These are phyloP conservation scores for Aphaenogaster ashmeadi DNA, from an alignment of 1,140 invertebrate genomes.

Conservation along the genomic window DNA sequence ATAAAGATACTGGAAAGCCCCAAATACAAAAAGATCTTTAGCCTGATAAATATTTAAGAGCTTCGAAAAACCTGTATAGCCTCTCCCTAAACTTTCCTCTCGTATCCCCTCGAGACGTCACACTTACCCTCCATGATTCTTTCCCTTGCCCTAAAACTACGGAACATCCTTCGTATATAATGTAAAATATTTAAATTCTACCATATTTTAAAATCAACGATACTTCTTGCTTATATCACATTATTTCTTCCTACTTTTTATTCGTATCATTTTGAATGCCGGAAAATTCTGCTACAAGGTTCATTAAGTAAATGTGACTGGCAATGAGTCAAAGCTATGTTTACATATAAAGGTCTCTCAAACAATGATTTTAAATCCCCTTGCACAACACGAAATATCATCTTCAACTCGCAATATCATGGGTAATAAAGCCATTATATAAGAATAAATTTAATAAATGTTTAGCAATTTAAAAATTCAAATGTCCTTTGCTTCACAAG, in stretches of 20 bases:
- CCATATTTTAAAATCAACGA: not conserved
- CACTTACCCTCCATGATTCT: not conserved
- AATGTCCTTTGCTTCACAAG: not conserved
- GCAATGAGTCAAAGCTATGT: not conserved
- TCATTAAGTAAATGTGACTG: not conserved
- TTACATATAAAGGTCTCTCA: not conserved
- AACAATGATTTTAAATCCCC: not conserved
- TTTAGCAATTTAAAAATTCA: not conserved
- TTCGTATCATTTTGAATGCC: not conserved
- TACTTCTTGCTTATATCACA: not conserved
- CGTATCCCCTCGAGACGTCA: conserved; percentile 8
- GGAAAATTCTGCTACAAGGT: not conserved
- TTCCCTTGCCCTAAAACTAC: not conserved
- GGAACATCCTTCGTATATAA: not conserved
- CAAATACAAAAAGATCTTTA: conserved; percentile 24
- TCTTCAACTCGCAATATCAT: not conserved
- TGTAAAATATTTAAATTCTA: conserved; percentile 1
- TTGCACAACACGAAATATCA: not conserved
- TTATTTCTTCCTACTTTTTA: not conserved
- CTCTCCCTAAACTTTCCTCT: conserved; percentile 13
- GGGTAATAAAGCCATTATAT: not conserved
- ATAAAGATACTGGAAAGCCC: not conserved
- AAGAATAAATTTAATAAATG: conserved; percentile 55
- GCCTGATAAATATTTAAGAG: conserved; percentile 55
- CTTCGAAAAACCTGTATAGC: not conserved